Conservation (phyloP, 2,888 invertebrate species). For the Hipparchia sbordonii region DNA sequence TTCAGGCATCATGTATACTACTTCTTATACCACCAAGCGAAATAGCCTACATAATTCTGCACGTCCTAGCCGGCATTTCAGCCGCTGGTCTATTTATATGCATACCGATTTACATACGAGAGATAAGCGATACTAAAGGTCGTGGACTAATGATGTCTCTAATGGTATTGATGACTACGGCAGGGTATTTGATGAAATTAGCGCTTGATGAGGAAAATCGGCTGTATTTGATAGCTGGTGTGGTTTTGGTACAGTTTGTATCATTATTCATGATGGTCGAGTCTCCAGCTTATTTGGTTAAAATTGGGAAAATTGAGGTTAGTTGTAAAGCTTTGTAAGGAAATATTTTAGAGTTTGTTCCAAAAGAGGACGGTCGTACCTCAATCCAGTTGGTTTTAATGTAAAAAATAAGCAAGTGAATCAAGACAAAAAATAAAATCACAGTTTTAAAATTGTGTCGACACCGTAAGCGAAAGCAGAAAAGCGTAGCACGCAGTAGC, state of each 20-base stretch:
- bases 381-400: too few species aligned
- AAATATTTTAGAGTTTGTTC: too few species aligned
- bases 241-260: constrained; percentile 59
- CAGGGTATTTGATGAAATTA: constrained; percentile 60
- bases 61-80: constrained; percentile 60
- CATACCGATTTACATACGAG: constrained; percentile 62
- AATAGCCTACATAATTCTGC: constrained; percentile 51
- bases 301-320: constrained; percentile 60
- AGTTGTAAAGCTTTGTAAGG: constrained; percentile 31
- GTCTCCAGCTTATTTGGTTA: constrained; percentile 64
- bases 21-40: constrained; percentile 54
- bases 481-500: too few species aligned
- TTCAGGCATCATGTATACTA: constrained; percentile 64
- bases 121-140: constrained; percentile 51
- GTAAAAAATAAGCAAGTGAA: too few species aligned
- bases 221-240: constrained; percentile 56
- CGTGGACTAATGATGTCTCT: constrained; percentile 54
- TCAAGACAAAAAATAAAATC: too few species aligned
- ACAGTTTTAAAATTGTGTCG: too few species aligned
- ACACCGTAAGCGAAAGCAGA: too few species aligned
- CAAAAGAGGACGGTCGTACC: too few species aligned
- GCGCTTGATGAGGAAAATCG: constrained; percentile 52
- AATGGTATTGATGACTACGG: constrained; percentile 56
- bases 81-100: constrained; percentile 62
- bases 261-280: constrained; percentile 58